Evolutionary conservation across 1,140 invertebrate species (phyloP), one percentile per base, ranked within the genome.

Genomic region (Macrosteles quadrilineatus): DNA sequence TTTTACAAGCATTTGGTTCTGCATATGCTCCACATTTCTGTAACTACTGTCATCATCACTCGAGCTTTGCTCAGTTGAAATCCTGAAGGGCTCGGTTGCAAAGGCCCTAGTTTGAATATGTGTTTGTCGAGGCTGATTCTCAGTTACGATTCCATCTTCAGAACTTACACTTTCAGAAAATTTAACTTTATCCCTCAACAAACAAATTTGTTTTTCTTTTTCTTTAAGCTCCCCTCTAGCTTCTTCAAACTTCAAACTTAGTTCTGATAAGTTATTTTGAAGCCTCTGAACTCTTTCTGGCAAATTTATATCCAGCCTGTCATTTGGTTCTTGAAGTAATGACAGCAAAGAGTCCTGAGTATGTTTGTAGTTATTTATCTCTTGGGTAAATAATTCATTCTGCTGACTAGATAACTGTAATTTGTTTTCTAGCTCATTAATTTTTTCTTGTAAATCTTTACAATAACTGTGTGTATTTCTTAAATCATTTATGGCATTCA

Each of bases 401-500:
- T 59, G 55, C 27, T 25, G 12, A 29, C 27, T 59, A 25, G 21
- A 27, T 27, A 25, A 21, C 23, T 59, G 25, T 25, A 59, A 59
- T 6, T 59, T 25, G n/a, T 27, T 59, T 30, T 59, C 55, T 30
- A 59, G 27, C 9, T 27, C 25, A 11, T 59, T 12, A 4, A 59
- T 14, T 23, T 59, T 66, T 19, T 17, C 31, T 27, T 43, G 36
- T 45, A 40, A 19, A 43, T 66, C 63, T 66, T 66, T 17, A 66
- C 25, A 59, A 6, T 27, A 25, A 59, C 55, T 59, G 55, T 59
- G 21, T 59, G 55, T 43, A 25, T 66, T 66, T 14, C 27, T 32
- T 25, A 66, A 25, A 43, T 66, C 63, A 66, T 66, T 66, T 11
- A 66, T 43, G 19, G 36, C n/a, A 27, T 66, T 66, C 63, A 66